Percentiles rank a stretch among this genome's conserved stretches.
Evolutionary conservation across 1,140 invertebrate species (phyloP).

Genomic region (Papilio polytes): DNA sequence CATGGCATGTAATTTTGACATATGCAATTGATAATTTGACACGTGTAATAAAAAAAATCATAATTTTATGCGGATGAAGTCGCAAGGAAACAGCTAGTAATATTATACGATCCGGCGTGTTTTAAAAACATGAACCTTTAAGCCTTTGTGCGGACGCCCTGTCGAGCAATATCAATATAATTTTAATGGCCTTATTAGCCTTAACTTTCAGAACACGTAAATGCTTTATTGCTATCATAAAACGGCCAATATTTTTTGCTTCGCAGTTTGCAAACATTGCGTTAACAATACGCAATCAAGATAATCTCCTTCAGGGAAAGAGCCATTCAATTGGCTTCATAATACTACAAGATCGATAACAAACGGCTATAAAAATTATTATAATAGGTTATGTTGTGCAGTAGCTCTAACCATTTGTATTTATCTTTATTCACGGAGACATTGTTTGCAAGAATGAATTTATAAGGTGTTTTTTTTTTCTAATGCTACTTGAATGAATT

Average conservation of each 20-base stretch:
- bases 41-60: no score
- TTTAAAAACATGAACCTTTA: conserved; percentile 66
- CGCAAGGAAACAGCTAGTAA: conserved; percentile 41
- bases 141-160: conserved; percentile 58
- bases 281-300: conserved; percentile 43
- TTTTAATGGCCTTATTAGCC: conserved; percentile 72
- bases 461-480: no score
- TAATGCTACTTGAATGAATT: not conserved
- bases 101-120: conserved; percentile 63
- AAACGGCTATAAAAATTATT: conserved; percentile 12
- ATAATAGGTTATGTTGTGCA: not conserved
- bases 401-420: not conserved
- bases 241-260: conserved; percentile 55
- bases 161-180: conserved; percentile 63
- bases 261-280: conserved; percentile 53
- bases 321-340: not conserved
- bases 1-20: no score
- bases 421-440: not conserved
- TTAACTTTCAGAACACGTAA: conserved; percentile 67
- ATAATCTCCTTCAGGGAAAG: conserved; percentile 45
- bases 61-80: no score
- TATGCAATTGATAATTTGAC: no score
- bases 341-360: conserved; percentile 34
- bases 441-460: not conserved
- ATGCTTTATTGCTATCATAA: conserved; percentile 63